Conservation (phyloP, 2,888 invertebrate genomes). For the Cyclophora punctaria region DNA sequence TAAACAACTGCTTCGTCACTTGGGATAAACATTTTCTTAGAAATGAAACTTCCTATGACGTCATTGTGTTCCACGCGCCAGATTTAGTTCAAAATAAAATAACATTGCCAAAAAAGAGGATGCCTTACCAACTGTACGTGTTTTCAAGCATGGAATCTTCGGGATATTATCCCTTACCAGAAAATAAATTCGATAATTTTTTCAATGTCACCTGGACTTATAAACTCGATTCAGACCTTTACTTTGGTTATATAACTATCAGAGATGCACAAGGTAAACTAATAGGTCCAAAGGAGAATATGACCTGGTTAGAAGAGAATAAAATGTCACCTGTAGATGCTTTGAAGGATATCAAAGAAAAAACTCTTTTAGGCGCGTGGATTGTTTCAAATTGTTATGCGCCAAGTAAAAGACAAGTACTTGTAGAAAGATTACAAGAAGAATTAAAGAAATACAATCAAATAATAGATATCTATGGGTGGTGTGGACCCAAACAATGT, state of each 20-base stretch:
- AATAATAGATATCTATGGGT: slow-evolving; percentile 37
- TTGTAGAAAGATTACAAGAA: slow-evolving; percentile 23
- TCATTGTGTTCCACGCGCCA: slow-evolving; percentile 30
- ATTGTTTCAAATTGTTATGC: slow-evolving; percentile 42
- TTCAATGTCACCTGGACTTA: slow-evolving; percentile 52
- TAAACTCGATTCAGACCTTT: slow-evolving; percentile 36
- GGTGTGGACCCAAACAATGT: slow-evolving; percentile 35
- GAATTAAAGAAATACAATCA: slow-evolving; percentile 27
- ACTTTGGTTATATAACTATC: slow-evolving; percentile 34
- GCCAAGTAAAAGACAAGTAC: slow-evolving; percentile 24
- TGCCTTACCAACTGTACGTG: slow-evolving; percentile 30
- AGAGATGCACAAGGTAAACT: slow-evolving; percentile 24
- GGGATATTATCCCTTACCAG: slow-evolving; percentile 31
- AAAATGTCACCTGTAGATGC: no score
- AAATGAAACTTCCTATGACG: slow-evolving; percentile 29
- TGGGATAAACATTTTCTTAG: slow-evolving; percentile 17
- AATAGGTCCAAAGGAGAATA: slow-evolving; percentile 32
- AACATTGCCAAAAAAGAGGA: slow-evolving; percentile 19
- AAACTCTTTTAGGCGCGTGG: slow-evolving; percentile 45
- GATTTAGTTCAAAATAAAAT: slow-evolving; percentile 19
- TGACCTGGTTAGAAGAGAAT: slow-evolving; percentile 32
- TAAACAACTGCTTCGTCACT: slow-evolving; percentile 26
- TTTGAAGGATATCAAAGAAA: slow-evolving; percentile 24
- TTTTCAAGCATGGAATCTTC: slow-evolving; percentile 37
- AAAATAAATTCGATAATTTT: slow-evolving; percentile 26